phyloP scores from a whole-genome alignment of 2,797 vertebrate genomes.

The Strix occidentalis region DNA sequence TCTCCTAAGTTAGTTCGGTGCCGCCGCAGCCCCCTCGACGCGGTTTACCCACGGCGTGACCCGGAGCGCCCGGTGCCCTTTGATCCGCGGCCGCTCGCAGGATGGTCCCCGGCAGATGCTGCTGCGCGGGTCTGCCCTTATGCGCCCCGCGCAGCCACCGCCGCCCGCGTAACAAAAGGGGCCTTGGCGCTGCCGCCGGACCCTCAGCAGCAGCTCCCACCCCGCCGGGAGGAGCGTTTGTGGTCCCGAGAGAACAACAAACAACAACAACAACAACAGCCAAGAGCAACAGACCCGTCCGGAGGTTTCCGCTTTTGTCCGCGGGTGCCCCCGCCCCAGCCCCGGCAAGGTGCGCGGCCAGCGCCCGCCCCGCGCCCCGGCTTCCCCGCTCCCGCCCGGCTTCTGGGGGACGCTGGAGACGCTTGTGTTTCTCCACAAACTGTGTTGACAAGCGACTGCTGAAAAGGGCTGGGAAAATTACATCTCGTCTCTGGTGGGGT shows the following conservation, averaged over 20 bases:
- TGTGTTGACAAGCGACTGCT: constrained; percentile 44
- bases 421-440: constrained; percentile 21
- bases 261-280: no score
- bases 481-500: constrained; percentile 39
- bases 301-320: neutral
- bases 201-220: neutral
- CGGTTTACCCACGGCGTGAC: neutral
- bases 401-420: neutral
- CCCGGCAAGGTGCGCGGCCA: neutral
- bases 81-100: neutral
- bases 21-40: neutral
- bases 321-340: neutral
- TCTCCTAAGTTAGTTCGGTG: neutral
- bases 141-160: neutral
- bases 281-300: neutral
- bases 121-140: neutral
- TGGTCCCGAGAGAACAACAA: neutral
- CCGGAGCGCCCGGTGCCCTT: neutral
- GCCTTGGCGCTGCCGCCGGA: neutral
- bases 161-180: constrained; percentile 3
- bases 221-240: neutral
- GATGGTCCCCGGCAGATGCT: neutral
- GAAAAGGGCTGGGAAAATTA: constrained; percentile 52
- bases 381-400: neutral
- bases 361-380: neutral